Conservation (phyloP, 92 coral and sea anemone genomes). For the Nematostella vectensis region DNA sequence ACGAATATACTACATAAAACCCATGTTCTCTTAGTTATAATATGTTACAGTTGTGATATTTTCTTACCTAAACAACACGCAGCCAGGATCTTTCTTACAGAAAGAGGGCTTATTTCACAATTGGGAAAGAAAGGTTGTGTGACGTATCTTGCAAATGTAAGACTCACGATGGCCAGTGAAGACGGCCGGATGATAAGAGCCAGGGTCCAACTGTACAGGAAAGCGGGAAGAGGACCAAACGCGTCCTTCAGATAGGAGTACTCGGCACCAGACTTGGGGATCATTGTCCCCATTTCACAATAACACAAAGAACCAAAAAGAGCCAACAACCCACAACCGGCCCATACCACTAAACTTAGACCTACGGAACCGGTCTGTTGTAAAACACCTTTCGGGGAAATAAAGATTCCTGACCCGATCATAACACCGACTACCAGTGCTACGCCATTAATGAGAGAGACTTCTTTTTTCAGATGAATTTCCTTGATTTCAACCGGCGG, state of each 20-base stretch:
- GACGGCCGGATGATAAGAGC: conserved; percentile 93
- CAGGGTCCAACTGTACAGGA: conserved; percentile 94
- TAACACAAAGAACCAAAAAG: conserved; percentile 89
- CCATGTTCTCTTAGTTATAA: too few species aligned
- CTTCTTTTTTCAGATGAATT: conserved; percentile 75
- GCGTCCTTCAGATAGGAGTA: conserved; percentile 83
- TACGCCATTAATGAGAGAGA: conserved; percentile 71
- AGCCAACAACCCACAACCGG: conserved; percentile 83
- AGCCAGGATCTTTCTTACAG: conserved; percentile 81
- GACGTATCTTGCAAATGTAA: conserved; percentile 92
- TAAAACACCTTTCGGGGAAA: conserved; percentile 94
- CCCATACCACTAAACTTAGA: conserved; percentile 87
- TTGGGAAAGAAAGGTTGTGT: conserved; percentile 93
- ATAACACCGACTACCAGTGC: conserved; percentile 93
- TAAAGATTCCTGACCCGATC: conserved; percentile 97
- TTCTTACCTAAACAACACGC: conserved; percentile 85
- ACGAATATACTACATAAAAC: too few species aligned
- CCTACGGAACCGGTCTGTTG: conserved; percentile 67
- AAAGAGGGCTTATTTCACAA: conserved; percentile 74
- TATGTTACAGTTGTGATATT: too few species aligned
- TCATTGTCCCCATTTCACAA: conserved; percentile 98
- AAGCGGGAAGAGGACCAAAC: conserved; percentile 91
- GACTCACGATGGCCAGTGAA: conserved; percentile 81
- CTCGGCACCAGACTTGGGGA: conserved; percentile 95
- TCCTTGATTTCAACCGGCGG: conserved; percentile 35